Conservation (phyloP, 1,140 invertebrate genomes). For the Oryctes rhinoceros region DNA sequence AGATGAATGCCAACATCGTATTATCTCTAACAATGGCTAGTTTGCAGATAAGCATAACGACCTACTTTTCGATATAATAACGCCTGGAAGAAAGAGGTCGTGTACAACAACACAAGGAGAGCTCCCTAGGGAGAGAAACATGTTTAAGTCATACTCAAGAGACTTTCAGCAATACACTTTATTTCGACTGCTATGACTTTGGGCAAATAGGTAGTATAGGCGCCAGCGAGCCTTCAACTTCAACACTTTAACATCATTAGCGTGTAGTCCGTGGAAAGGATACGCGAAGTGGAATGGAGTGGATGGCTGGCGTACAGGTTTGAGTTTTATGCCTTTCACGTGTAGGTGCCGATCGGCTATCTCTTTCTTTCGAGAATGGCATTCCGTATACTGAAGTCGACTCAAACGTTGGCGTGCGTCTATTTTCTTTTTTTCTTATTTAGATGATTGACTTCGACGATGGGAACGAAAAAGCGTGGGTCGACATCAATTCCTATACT, state of each 20-base stretch:
- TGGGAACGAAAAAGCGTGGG: neutral
- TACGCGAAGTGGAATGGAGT: neutral
- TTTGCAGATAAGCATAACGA: constrained; percentile 26
- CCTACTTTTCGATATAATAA: constrained; percentile 25
- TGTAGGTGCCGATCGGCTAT: neutral
- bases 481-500: neutral
- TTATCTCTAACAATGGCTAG: constrained; percentile 24
- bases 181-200: neutral
- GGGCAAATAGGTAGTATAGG: neutral
- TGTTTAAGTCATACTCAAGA: neutral
- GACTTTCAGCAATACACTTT: neutral
- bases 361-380: neutral
- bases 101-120: neutral
- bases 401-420: neutral
- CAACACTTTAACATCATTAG: constrained; percentile 13
- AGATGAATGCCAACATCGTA: neutral
- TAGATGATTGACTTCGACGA: constrained; percentile 1
- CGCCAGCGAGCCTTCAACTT: neutral
- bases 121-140: neutral
- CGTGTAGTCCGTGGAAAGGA: neutral
- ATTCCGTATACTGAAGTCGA: neutral
- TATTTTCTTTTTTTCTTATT: neutral
- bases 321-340: neutral
- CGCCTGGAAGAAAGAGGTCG: constrained; percentile 13
- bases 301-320: neutral